phyloP scores from a whole-genome alignment of 2,888 invertebrate species.

The Polyommatus icarus region DNA sequence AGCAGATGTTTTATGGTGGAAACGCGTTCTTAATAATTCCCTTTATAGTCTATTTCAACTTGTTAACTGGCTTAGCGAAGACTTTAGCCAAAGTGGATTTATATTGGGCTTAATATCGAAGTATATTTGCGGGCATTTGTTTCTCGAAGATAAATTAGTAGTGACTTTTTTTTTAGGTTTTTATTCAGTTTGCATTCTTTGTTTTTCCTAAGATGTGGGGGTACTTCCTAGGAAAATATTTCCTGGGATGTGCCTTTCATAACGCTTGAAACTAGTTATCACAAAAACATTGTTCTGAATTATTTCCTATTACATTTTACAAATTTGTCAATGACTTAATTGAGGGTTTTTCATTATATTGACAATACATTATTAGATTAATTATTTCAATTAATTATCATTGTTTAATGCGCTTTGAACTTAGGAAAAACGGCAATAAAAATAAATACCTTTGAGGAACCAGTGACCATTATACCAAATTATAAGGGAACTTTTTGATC shows the following conservation, averaged over 20 bases:
- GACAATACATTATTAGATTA: background rate
- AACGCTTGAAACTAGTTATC: too few relatives aligned
- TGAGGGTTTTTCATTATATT: too few relatives aligned
- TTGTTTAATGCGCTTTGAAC: background rate
- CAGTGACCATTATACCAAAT: constrained; percentile 30
- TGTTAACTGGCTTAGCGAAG: constrained; percentile 48
- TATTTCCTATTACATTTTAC: too few relatives aligned
- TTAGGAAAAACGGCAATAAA: background rate
- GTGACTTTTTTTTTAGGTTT: background rate
- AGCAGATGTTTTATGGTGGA: constrained; percentile 46
- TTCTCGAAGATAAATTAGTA: background rate
- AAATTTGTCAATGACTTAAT: too few relatives aligned
- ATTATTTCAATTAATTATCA: background rate
- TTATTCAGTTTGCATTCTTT: too few relatives aligned
- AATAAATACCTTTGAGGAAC: background rate
- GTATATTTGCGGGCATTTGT: constrained; percentile 11
- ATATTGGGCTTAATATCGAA: constrained; percentile 30
- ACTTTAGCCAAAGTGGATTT: constrained; percentile 40
- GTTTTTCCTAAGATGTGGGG: too few relatives aligned
- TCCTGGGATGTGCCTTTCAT: too few relatives aligned
- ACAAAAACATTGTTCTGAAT: too few relatives aligned
- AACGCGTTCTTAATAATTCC: constrained; percentile 55
- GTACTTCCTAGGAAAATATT: too few relatives aligned
- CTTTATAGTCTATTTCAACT: constrained; percentile 51
- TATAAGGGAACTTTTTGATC: constrained; percentile 61